Evolutionary conservation across 2,113 vertebrate species (phyloP).

Genomic region (Himantopus leucocephalus): DNA sequence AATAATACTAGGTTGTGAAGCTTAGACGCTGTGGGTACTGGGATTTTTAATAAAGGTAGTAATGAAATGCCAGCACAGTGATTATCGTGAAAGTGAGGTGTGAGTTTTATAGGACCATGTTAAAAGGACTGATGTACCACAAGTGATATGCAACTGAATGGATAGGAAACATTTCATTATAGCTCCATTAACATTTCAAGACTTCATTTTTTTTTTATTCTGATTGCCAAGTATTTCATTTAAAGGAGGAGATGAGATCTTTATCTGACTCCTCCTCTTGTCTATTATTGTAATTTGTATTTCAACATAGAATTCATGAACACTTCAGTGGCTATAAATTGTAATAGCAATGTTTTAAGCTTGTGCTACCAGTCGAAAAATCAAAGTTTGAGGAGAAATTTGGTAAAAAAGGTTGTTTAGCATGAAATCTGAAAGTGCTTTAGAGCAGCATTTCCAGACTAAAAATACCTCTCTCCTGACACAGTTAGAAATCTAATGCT

Average conservation of each 20-base stretch:
- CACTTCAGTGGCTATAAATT: not conserved
- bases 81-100: not conserved
- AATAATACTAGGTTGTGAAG: not conserved
- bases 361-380: not conserved
- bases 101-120: not conserved
- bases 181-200: not conserved
- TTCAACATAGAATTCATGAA: not conserved
- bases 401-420: not conserved
- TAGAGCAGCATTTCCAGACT: not conserved
- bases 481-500: constrained; percentile 13
- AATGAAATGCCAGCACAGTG: not conserved
- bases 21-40: not conserved
- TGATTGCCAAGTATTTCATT: not conserved
- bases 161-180: not conserved
- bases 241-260: not conserved
- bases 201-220: not conserved
- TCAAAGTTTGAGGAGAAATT: not conserved
- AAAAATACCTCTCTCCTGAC: constrained; percentile 11
- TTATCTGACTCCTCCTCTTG: not conserved
- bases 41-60: not conserved
- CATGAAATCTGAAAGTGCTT: constrained; percentile 20
- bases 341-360: not conserved
- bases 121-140: not conserved
- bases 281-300: not conserved
- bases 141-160: not conserved